Percentiles rank a stretch among this genome's conserved stretches.
These are phyloP conservation scores for Apotomis betuletana DNA, from an alignment of 2,888 invertebrate species.

Conservation along the genomic window DNA sequence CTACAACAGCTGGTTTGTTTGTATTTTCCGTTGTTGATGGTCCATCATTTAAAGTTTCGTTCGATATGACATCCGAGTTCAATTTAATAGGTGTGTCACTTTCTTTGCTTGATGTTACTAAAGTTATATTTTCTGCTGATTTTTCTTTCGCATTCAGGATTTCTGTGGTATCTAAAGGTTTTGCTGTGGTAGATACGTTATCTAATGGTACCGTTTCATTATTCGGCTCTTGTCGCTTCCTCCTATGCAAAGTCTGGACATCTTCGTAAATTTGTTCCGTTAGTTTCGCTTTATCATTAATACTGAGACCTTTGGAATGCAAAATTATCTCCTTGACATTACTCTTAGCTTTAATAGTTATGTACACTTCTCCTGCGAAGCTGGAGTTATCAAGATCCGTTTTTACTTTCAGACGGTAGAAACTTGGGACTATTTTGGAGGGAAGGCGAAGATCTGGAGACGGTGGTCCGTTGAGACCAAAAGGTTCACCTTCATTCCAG, in stretches of 20 bases:
- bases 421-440: slow-evolving; percentile 76
- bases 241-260: slow-evolving; percentile 59
- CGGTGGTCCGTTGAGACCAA: slow-evolving; percentile 58
- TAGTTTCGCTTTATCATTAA: slow-evolving; percentile 66
- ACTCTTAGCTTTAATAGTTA: slow-evolving; percentile 72
- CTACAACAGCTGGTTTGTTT: slow-evolving; percentile 44
- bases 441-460: slow-evolving; percentile 75
- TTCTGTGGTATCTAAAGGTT: background rate
- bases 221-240: slow-evolving; percentile 55
- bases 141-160: background rate
- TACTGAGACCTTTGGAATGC: slow-evolving; percentile 78
- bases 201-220: slow-evolving; percentile 40
- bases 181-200: background rate
- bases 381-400: slow-evolving; percentile 76
- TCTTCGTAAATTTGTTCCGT: slow-evolving; percentile 77
- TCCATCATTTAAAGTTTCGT: slow-evolving; percentile 41
- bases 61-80: slow-evolving; percentile 3
- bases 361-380: slow-evolving; percentile 75
- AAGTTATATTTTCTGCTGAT: background rate
- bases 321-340: slow-evolving; percentile 74
- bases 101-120: background rate
- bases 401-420: slow-evolving; percentile 83
- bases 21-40: slow-evolving; percentile 40
- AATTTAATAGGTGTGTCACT: slow-evolving; percentile 7
- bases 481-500: slow-evolving; percentile 75